These are phyloP conservation scores for Neoarius graeffei DNA, from an alignment of 2,113 vertebrate species.

Conservation along the genomic window DNA sequence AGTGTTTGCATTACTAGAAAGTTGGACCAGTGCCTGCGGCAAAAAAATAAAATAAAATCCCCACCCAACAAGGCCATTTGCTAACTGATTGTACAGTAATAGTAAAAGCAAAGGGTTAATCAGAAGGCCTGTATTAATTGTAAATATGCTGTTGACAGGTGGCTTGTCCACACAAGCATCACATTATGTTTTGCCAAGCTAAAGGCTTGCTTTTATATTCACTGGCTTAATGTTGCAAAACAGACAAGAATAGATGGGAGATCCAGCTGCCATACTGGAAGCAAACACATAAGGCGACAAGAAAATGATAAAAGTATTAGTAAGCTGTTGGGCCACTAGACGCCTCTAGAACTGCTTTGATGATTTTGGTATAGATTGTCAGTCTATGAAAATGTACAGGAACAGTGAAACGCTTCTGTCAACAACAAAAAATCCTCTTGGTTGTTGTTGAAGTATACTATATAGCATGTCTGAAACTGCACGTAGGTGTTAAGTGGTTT, in stretches of 20 bases:
- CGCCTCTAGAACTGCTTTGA: too few relatives aligned
- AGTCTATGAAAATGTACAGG: neutral
- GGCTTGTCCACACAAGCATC: neutral
- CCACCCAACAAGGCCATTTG: neutral
- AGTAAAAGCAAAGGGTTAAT: neutral
- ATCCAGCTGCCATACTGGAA: constrained; percentile 15
- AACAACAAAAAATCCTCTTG: neutral
- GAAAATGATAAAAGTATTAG: neutral
- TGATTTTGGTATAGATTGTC: neutral
- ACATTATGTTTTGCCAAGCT: neutral
- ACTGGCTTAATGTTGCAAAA: neutral
- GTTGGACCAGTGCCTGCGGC: neutral
- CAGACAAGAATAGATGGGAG: neutral
- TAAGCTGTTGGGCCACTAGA: neutral
- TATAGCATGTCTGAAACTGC: neutral
- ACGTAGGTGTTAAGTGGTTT: neutral
- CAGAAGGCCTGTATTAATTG: neutral
- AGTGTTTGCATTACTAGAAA: neutral
- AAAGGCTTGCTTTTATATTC: neutral
- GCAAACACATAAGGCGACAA: neutral
- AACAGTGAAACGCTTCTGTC: neutral
- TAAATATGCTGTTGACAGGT: constrained; percentile 1
- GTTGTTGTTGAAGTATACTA: neutral
- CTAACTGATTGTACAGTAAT: neutral
- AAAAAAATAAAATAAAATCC: neutral